phyloP scores from a whole-genome alignment of 2,113 vertebrate species.

The Vidua chalybeata region DNA sequence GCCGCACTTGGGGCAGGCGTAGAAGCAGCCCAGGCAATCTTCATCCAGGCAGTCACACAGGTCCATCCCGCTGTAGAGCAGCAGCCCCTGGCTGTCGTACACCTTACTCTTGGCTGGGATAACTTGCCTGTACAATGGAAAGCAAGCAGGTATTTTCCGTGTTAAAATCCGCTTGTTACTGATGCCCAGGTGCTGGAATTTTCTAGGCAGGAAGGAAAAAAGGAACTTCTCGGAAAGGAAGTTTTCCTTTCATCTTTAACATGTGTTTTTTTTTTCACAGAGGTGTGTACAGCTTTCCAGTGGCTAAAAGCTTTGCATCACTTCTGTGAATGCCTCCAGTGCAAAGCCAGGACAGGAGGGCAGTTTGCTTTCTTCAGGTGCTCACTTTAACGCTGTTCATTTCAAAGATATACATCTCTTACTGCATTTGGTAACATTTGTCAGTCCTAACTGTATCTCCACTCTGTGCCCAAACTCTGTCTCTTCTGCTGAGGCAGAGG shows the following conservation, averaged over 20 bases:
- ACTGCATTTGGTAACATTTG: background rate
- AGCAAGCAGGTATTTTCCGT: background rate
- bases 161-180: background rate
- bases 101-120: slow-evolving; percentile 88
- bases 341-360: background rate
- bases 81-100: slow-evolving; percentile 89
- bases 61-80: slow-evolving; percentile 88
- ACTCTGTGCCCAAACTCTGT: background rate
- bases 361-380: background rate
- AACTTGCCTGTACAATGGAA: slow-evolving; percentile 75
- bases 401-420: background rate
- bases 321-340: background rate
- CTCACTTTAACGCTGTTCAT: background rate
- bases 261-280: background rate
- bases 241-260: background rate
- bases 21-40: slow-evolving; percentile 96
- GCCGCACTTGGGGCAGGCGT: slow-evolving; percentile 87
- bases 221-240: background rate
- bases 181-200: background rate
- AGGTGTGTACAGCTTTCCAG: background rate
- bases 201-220: background rate
- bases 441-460: background rate
- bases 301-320: background rate
- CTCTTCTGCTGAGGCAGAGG: background rate
- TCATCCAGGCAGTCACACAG: slow-evolving; percentile 94